These are phyloP conservation scores for Tenodera sinensis DNA, from an alignment of 2,888 invertebrate species.

Conservation along the genomic window DNA sequence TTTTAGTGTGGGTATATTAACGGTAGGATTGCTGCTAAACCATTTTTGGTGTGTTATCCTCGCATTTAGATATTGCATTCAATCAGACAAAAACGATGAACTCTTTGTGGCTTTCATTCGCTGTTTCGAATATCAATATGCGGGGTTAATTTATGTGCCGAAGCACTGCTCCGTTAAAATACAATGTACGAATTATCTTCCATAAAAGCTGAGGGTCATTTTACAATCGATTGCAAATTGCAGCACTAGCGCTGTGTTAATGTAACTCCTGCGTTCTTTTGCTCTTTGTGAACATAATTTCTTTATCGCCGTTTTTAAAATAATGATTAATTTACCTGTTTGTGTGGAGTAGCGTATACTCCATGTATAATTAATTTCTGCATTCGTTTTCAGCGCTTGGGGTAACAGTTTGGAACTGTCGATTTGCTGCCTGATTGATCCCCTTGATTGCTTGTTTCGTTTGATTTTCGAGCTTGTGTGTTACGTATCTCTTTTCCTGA, in stretches of 20 bases:
- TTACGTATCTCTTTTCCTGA: not conserved
- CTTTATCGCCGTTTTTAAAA: not conserved
- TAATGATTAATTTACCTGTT: not conserved
- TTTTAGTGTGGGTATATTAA: no score
- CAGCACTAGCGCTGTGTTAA: not conserved
- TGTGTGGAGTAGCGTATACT: not conserved
- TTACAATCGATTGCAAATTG: not conserved
- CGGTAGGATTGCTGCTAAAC: no score
- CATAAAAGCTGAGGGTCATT: not conserved
- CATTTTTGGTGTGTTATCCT: no score
- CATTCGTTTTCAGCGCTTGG: not conserved
- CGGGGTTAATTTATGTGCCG: not conserved
- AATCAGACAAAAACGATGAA: not conserved
- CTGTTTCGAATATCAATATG: not conserved
- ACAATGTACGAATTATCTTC: not conserved
- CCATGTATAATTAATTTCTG: not conserved
- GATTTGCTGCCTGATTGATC: not conserved
- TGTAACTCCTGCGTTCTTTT: not conserved
- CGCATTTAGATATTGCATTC: no score
- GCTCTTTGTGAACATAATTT: not conserved
- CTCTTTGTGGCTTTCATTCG: not conserved
- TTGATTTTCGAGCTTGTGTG: not conserved
- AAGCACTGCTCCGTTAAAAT: not conserved
- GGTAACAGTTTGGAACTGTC: not conserved
- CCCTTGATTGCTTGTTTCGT: not conserved